phyloP scores from a whole-genome alignment of 2,888 invertebrate species.

The Serrognathus titanus region DNA sequence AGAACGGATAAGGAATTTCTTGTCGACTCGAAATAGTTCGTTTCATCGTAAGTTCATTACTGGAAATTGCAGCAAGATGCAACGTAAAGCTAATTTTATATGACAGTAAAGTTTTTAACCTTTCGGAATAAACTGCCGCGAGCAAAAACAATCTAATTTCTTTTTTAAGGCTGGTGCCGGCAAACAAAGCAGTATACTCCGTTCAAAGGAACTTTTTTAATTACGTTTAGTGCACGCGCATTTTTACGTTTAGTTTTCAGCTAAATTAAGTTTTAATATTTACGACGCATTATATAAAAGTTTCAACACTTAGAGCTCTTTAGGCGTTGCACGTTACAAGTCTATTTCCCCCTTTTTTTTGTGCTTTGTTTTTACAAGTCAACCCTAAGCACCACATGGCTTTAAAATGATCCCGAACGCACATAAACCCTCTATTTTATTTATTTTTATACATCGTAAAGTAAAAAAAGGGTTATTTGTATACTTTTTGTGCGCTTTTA shows the following conservation, averaged over 20 bases:
- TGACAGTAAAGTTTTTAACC: neutral
- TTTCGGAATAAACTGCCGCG: neutral
- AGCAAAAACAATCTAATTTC: slow-evolving; percentile 1
- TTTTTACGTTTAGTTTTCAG: too few relatives aligned
- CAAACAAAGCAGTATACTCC: neutral
- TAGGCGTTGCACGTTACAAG: neutral
- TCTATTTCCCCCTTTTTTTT: slow-evolving; percentile 5
- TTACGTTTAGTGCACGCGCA: too few relatives aligned
- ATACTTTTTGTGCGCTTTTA: slow-evolving; percentile 2
- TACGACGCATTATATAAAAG: too few relatives aligned
- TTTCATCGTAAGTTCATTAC: slow-evolving; percentile 1
- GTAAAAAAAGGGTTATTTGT: slow-evolving; percentile 12
- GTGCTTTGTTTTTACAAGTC: slow-evolving; percentile 6
- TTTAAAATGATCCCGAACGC: slow-evolving; percentile 13
- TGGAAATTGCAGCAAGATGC: neutral
- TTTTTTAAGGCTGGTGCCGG: neutral
- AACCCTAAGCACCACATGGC: slow-evolving; percentile 13
- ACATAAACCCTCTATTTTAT: slow-evolving; percentile 16
- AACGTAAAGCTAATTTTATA: neutral
- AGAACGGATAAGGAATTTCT: neutral
- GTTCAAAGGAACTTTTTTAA: too few relatives aligned
- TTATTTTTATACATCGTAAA: slow-evolving; percentile 17
- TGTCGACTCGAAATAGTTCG: neutral
- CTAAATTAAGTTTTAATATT: too few relatives aligned
- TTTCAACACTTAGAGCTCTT: neutral